Percentiles rank a stretch among this genome's conserved stretches.
phyloP scores from a whole-genome alignment of 2,888 invertebrate species.

The Netelia melanura region DNA sequence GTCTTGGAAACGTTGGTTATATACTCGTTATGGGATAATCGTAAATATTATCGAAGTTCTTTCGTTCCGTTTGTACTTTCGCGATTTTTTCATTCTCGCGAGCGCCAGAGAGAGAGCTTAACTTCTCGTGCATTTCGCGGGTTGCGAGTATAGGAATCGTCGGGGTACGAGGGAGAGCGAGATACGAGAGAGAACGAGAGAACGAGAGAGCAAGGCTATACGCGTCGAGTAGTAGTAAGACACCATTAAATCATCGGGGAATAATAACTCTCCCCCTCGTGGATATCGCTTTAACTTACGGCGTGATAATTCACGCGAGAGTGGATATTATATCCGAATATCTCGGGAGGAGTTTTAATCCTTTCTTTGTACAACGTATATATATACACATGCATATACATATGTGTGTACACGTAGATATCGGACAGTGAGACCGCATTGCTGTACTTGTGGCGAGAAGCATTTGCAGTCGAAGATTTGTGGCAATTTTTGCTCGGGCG shows the following conservation, averaged over 20 bases:
- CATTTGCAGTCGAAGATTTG: constrained; percentile 76
- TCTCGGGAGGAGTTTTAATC: constrained; percentile 75
- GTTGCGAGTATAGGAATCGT: neutral
- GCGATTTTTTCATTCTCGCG: neutral
- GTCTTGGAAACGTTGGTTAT: constrained; percentile 11
- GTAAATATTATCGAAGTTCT: constrained; percentile 56
- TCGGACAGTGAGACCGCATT: constrained; percentile 40
- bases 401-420: constrained; percentile 17
- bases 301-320: constrained; percentile 79
- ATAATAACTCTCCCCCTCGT: constrained; percentile 76
- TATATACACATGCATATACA: constrained; percentile 20
- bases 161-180: neutral
- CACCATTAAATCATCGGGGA: constrained; percentile 78
- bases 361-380: constrained; percentile 76
- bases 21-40: constrained; percentile 51
- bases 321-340: constrained; percentile 77
- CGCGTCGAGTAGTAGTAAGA: constrained; percentile 52
- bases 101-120: neutral
- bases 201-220: constrained; percentile 10
- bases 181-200: neutral
- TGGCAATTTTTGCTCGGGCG: constrained; percentile 65
- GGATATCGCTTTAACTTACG: constrained; percentile 74
- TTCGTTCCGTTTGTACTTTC: neutral
- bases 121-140: constrained; percentile 3
- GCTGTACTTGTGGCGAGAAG: constrained; percentile 53